A percentile compares a stretch with the other conserved stretches of the same genome.
These are phyloP conservation scores for Stegodyphus dumicola DNA, from an alignment of 1,140 invertebrate genomes.

Conservation along the genomic window DNA sequence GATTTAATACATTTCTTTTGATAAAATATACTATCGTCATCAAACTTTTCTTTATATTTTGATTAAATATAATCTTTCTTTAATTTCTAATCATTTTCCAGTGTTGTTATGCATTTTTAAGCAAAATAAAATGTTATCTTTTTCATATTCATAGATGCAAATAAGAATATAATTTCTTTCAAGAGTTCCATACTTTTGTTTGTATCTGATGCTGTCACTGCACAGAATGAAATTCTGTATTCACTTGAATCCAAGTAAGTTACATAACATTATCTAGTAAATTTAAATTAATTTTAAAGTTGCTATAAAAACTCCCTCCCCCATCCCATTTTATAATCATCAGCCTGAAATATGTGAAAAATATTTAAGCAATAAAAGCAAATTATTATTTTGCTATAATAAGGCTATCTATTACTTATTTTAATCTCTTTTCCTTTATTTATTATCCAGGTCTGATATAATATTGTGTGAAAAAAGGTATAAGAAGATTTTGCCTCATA, in stretches of 20 bases:
- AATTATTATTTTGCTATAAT: background rate
- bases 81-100: background rate
- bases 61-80: background rate
- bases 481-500: slow-evolving; percentile 5
- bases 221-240: background rate
- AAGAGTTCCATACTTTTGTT: background rate
- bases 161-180: background rate
- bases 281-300: too few relatives aligned
- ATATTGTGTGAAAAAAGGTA: slow-evolving; percentile 14
- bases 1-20: background rate
- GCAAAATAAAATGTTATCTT: too few relatives aligned
- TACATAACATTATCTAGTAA: too few relatives aligned
- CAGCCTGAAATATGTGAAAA: too few relatives aligned
- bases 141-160: background rate
- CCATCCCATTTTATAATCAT: background rate
- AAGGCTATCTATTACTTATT: background rate
- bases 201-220: background rate
- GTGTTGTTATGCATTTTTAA: background rate
- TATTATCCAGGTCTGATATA: slow-evolving; percentile 8
- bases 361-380: too few relatives aligned
- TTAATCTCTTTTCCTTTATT: background rate
- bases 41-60: background rate
- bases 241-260: background rate
- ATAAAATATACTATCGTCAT: background rate
- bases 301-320: too few relatives aligned